Evolutionary conservation across 2,797 vertebrate genomes (phyloP).

Genomic region (Prionace glauca): DNA sequence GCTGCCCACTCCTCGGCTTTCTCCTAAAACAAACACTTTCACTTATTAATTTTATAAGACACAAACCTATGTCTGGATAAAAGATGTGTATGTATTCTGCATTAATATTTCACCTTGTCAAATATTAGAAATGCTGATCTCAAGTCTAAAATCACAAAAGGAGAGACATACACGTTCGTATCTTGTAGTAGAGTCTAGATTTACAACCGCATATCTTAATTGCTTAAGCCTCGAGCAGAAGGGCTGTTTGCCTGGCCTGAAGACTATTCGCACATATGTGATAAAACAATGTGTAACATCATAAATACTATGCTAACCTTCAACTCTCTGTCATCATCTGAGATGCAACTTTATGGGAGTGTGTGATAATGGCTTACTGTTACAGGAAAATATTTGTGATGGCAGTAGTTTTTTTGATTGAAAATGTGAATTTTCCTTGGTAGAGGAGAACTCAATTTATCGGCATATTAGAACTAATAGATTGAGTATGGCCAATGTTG

Average conservation of each 20-base stretch:
- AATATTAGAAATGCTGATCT: neutral
- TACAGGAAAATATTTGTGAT: neutral
- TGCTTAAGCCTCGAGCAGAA: neutral
- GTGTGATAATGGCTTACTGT: neutral
- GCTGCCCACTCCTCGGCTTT: neutral
- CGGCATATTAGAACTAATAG: neutral
- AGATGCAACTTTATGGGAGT: neutral
- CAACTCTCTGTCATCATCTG: neutral
- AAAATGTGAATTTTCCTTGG: neutral
- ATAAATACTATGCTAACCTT: slow-evolving; percentile 12
- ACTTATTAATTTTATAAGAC: neutral
- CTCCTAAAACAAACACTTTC: neutral
- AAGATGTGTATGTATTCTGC: neutral
- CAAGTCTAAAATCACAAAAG: neutral
- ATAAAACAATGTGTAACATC: neutral
- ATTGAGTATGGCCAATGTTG: neutral
- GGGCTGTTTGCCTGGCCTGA: neutral
- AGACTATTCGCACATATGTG: neutral
- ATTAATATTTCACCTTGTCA: neutral
- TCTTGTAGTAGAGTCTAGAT: neutral
- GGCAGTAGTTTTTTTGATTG: neutral
- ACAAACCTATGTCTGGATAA: neutral
- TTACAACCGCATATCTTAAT: neutral
- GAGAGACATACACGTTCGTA: neutral
- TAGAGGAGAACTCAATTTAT: neutral